Percentiles rank a stretch among this genome's conserved stretches.
phyloP scores from a whole-genome alignment of 2,113 vertebrate genomes.

The Podarcis cretensis region DNA sequence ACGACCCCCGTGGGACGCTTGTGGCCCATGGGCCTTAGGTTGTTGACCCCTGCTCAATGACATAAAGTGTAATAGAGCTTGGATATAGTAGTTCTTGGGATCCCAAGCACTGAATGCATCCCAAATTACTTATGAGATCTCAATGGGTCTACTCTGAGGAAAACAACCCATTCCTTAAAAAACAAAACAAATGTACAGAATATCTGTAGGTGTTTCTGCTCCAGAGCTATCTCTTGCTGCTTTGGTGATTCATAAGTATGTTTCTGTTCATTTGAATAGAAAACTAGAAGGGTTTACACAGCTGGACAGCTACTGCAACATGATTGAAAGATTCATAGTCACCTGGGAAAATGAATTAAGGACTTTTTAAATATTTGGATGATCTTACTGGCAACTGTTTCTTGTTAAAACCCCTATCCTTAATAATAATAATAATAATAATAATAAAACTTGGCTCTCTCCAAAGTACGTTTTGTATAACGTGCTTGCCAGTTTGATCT shows the following conservation, averaged over 20 bases:
- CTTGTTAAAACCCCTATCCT: conserved; percentile 22
- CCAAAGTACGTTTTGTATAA: conserved; percentile 13
- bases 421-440: conserved; percentile 23
- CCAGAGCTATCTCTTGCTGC: conserved; percentile 5
- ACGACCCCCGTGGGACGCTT: too few relatives aligned
- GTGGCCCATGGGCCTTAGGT: too few relatives aligned
- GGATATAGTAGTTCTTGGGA: too few relatives aligned
- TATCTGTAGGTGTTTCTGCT: background rate
- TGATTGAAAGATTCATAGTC: conserved; percentile 3
- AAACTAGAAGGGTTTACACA: conserved; percentile 19
- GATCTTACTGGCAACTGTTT: conserved; percentile 17
- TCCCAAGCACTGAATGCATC: background rate
- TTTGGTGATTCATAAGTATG: conserved; percentile 29
- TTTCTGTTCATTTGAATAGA: conserved; percentile 9
- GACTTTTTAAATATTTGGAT: background rate
- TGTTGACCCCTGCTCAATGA: too few relatives aligned
- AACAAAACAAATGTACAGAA: background rate
- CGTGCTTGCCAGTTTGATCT: background rate
- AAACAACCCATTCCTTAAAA: too few relatives aligned
- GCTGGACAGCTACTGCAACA: background rate
- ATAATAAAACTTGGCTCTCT: background rate
- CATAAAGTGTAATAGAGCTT: too few relatives aligned
- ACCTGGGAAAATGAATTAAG: background rate
- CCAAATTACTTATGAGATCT: background rate
- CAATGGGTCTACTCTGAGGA: too few relatives aligned